A percentile compares a stretch with the other conserved stretches of the same genome.
Conservation (phyloP, 2,113 vertebrate species). For the Phalacrocorax aristotelis region DNA sequence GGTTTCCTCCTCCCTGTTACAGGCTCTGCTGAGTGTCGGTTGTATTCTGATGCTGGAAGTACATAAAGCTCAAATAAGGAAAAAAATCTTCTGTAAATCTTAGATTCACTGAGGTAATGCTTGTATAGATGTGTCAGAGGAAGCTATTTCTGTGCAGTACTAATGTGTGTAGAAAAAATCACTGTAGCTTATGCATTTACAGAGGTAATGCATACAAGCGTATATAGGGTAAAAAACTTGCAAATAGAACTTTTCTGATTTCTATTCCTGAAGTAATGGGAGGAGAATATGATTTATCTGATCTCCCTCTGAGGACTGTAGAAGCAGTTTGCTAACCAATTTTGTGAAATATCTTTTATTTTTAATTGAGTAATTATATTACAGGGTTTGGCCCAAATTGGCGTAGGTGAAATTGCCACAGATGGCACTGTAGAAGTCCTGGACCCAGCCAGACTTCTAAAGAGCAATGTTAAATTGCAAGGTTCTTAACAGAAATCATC, state of each 20-base stretch:
- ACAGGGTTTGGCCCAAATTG: neutral
- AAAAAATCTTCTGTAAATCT: neutral
- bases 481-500: neutral
- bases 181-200: neutral
- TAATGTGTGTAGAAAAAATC: neutral
- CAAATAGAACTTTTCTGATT: neutral
- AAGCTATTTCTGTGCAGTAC: neutral
- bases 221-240: neutral
- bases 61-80: neutral
- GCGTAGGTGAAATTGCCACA: neutral
- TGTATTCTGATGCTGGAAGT: neutral
- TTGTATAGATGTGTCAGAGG: neutral
- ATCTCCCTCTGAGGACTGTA: neutral
- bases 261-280: neutral
- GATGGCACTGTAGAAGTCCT: neutral
- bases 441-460: neutral
- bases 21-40: neutral
- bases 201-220: neutral
- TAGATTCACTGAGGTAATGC: neutral
- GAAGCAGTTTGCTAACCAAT: neutral
- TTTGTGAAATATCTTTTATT: neutral
- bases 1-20: neutral
- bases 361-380: neutral
- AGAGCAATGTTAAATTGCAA: neutral
- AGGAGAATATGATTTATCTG: neutral